Percentiles rank a stretch among this genome's conserved stretches.
These are phyloP conservation scores for Phortica okadai DNA, from an alignment of 2,888 invertebrate species.

Conservation along the genomic window DNA sequence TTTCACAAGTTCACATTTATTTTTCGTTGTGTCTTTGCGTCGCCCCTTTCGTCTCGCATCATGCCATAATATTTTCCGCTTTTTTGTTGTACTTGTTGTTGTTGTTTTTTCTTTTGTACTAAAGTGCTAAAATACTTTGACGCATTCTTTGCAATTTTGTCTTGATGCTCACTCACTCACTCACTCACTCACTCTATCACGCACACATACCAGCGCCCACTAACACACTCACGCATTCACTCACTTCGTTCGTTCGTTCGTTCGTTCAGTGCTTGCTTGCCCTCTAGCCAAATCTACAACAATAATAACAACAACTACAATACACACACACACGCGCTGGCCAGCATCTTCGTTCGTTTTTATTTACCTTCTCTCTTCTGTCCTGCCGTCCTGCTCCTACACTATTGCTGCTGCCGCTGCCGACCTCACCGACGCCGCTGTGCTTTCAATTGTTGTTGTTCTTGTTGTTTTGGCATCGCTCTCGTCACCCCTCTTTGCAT, in stretches of 20 bases:
- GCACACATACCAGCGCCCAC: too few species aligned
- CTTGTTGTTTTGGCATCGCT: too few species aligned
- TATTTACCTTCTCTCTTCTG: too few species aligned
- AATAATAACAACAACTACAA: conserved; percentile 3
- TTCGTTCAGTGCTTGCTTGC: neutral
- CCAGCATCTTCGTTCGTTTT: too few species aligned
- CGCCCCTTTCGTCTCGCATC: neutral
- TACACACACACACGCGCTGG: too few species aligned
- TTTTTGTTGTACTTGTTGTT: neutral
- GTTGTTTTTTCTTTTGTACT: conserved; percentile 24
- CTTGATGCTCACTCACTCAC: conserved; percentile 32
- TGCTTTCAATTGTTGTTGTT: too few species aligned
- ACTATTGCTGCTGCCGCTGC: too few species aligned
- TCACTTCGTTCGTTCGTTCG: neutral
- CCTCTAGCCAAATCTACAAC: neutral
- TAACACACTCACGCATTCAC: neutral
- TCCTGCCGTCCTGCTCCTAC: too few species aligned
- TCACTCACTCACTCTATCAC: neutral
- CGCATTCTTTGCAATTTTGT: conserved; percentile 63
- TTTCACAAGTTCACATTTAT: conserved; percentile 57
- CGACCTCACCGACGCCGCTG: neutral
- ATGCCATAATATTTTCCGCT: neutral
- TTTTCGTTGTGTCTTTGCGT: conserved; percentile 26
- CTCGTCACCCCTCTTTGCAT: too few species aligned
- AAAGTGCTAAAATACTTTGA: conserved; percentile 67